Conservation (phyloP, 2,888 invertebrate genomes). For the Drosophila lacicola region DNA sequence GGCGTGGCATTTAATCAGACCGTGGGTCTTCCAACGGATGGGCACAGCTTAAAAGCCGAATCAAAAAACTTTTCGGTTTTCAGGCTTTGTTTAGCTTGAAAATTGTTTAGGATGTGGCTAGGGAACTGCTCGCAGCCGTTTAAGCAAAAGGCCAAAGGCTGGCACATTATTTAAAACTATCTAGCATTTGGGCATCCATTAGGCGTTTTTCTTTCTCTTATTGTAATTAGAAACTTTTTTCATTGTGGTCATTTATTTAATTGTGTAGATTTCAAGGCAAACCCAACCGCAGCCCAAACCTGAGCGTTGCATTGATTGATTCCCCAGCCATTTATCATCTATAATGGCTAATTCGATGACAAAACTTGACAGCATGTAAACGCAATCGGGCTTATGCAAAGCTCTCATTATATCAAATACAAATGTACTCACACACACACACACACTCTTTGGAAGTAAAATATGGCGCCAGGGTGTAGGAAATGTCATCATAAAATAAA, state of each 20-base stretch:
- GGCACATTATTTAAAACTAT: constrained; percentile 18
- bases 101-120: background rate
- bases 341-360: constrained; percentile 47
- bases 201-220: background rate
- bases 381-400: constrained; percentile 43
- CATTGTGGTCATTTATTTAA: background rate
- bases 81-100: constrained; percentile 14
- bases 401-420: constrained; percentile 31
- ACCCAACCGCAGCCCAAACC: too few relatives aligned
- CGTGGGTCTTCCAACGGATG: constrained; percentile 3
- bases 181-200: background rate
- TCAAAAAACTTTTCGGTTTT: constrained; percentile 4
- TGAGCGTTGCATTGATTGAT: constrained; percentile 32
- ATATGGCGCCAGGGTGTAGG: constrained; percentile 46
- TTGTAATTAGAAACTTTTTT: background rate
- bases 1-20: constrained; percentile 47
- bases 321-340: constrained; percentile 16
- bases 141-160: background rate
- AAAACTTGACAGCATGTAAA: constrained; percentile 28
- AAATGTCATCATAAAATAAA: constrained; percentile 77
- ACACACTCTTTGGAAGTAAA: constrained; percentile 45
- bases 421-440: constrained; percentile 4
- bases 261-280: background rate
- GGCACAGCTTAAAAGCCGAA: constrained; percentile 9
- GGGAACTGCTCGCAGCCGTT: background rate